Evolutionary conservation across 2,797 vertebrate species (phyloP).

Genomic region (Schizopygopsis malacanthus): DNA sequence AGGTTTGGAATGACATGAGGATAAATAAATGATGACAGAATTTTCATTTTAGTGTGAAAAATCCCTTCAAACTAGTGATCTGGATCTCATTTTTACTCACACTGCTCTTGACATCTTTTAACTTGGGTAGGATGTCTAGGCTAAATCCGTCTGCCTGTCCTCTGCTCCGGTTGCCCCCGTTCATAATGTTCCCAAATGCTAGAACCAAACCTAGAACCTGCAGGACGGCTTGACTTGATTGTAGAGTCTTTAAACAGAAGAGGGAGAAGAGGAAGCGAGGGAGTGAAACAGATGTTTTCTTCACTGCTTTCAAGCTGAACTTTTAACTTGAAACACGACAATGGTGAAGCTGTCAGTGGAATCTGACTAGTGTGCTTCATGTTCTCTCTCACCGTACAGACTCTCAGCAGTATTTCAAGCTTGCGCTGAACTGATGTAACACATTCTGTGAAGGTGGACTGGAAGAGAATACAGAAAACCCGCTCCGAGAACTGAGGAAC

Average conservation of each 20-base stretch:
- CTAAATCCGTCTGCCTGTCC: conserved; percentile 98
- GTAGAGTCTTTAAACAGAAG: conserved; percentile 77
- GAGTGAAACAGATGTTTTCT: conserved; percentile 14
- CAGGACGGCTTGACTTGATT: conserved; percentile 84
- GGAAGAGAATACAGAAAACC: conserved; percentile 97
- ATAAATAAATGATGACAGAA: not conserved
- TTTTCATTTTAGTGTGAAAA: not conserved
- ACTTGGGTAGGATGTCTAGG: conserved; percentile 94
- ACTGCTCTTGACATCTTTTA: conserved; percentile 98
- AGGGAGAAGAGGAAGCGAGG: not conserved
- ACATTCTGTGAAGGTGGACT: conserved; percentile 92
- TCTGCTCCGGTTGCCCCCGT: conserved; percentile 93
- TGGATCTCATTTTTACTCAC: conserved; percentile 79
- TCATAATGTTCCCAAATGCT: conserved; percentile 98
- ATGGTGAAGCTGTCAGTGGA: not conserved
- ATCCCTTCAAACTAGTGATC: not conserved
- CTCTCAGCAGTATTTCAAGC: conserved; percentile 89
- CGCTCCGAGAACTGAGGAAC: conserved; percentile 96
- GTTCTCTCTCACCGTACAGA: conserved; percentile 85
- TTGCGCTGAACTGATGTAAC: conserved; percentile 88
- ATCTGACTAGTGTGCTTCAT: conserved; percentile 1
- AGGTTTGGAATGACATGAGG: not conserved
- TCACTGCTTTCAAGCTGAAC: conserved; percentile 2
- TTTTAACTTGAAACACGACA: conserved; percentile 16
- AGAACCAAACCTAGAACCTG: conserved; percentile 91